Conservation (phyloP, 1,140 invertebrate species). For the Temnothorax curvispinosus region DNA sequence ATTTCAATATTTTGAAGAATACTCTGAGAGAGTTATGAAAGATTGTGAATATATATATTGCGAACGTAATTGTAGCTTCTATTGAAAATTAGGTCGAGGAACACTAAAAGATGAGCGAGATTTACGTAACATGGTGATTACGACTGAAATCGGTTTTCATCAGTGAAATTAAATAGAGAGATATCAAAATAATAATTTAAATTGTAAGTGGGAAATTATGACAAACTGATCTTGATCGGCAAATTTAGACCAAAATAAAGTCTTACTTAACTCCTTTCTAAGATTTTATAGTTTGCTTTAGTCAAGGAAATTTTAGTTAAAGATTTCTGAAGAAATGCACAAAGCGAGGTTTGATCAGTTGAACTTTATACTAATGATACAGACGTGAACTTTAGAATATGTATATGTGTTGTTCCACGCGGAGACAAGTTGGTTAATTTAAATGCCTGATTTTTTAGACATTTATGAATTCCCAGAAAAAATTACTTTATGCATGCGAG, state of each 20-base stretch:
- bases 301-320: not conserved
- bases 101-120: conserved; percentile 11
- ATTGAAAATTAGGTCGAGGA: conserved; percentile 24
- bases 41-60: not conserved
- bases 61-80: not conserved
- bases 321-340: conserved; percentile 21
- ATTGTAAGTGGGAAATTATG: not conserved
- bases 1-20: not conserved
- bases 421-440: conserved; percentile 18
- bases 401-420: conserved; percentile 16
- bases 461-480: not conserved
- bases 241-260: not conserved
- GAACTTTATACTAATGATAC: conserved; percentile 33
- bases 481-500: not conserved
- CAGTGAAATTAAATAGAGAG: not conserved
- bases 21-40: not conserved
- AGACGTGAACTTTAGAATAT: conserved; percentile 41
- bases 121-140: conserved; percentile 6
- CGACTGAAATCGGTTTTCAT: conserved; percentile 12
- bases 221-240: not conserved
- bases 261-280: not conserved
- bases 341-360: conserved; percentile 7
- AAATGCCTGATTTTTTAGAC: conserved; percentile 1
- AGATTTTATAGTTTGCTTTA: not conserved
- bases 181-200: not conserved